Evolutionary conservation across 2,797 vertebrate species (phyloP), one percentile per base, ranked within the genome.

Genomic region (Limosa lapponica): DNA sequence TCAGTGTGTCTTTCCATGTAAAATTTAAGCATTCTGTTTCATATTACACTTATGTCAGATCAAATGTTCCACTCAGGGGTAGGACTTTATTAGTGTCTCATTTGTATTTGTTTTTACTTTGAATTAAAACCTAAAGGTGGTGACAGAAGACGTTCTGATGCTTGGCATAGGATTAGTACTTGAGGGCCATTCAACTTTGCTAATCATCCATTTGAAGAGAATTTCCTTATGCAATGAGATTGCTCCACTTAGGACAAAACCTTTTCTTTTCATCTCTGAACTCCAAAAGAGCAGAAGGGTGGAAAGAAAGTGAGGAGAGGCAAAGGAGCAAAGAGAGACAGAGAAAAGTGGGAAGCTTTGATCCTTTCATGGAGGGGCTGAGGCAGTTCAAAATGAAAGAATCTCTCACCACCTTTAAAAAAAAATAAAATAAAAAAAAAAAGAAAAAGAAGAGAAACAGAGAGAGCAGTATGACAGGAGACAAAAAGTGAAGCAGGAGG

Each of bases 321-420:
- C 48, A 85, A 82, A 87, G 59, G 55, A 93, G 83, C 70, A 93
- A 78, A 91, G 52, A 19, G 59, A 90, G 52, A 90, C 0, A 0
- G 69, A 93, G 46, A 25, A 48, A 92, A 94, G 41, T 74, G 87
- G 69, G 82, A 96, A 94, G 87, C 87, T 97, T 97, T 93, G 91
- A 94, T 95, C 91, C n/a, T 93, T 96, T 95, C 75, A 90, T 6
- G 0, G 4, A 65, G 37, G 14, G 61, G 37, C 61, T 88, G 79
- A 91, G 71, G 72, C 48, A 6, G 44, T 65, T 93, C 36, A 78
- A 86, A 91, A 95, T 61, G 75, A 96, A 96, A 95, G 79, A 93
- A 86, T 65, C 75, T 96, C 89, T 94, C 95, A 91, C n/a, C 89
- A 87, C 46, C 20, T 54, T 52, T 28, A 89, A 24, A n/a, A 49